Evolutionary conservation across 92 coral and sea anemone genomes (phyloP), one percentile per base, ranked within the genome.

Genomic region (Zoanthus sansibaricus): DNA sequence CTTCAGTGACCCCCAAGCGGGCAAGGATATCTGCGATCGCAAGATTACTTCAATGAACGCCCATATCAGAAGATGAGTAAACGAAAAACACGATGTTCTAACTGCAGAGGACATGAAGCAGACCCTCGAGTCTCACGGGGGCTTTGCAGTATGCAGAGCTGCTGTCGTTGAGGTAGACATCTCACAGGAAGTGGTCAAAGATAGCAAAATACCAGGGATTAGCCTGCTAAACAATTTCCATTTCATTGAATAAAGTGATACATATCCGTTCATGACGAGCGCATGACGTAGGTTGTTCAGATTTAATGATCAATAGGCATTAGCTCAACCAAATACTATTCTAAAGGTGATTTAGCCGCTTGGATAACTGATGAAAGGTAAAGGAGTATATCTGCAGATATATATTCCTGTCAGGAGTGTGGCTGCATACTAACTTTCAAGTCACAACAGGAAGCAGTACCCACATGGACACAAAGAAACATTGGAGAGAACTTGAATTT

Each of bases 381-480:
- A 74, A 71, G 52, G 52, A 32, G 82, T 25, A 25, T 25, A 25
- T 25, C 25, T 25, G 25, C 25, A 25, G 25, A 25, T 25, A 25
- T 25, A 25, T 25, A 25, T 25, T 25, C 25, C 25, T 25, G 25
- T 25, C 25, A 25, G 25, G 25, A 25, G 25, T 25, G 25, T 25
- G 25, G 25, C 25, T 25, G 25, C 25, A 25, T 25, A 25, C 25
- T 25, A 25, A 25, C 25, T 25, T 25, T 25, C 25, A 25, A 25
- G 25, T 25, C 25, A 25, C 25, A 25, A 25, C 25, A 25, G 25
- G 25, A 87, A 2, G 31, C 82, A 11, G 80, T 16, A 69, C 55
- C 1, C 92, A 89, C 59, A 83, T 89, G 88, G 91, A 89, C 79
- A 73, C 88, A 6, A 85, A 84, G 45, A 61, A 90, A 49, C 92